Percentiles rank a stretch among this genome's conserved stretches.
phyloP scores from a whole-genome alignment of 1,140 invertebrate genomes.

The Nebria ingens region DNA sequence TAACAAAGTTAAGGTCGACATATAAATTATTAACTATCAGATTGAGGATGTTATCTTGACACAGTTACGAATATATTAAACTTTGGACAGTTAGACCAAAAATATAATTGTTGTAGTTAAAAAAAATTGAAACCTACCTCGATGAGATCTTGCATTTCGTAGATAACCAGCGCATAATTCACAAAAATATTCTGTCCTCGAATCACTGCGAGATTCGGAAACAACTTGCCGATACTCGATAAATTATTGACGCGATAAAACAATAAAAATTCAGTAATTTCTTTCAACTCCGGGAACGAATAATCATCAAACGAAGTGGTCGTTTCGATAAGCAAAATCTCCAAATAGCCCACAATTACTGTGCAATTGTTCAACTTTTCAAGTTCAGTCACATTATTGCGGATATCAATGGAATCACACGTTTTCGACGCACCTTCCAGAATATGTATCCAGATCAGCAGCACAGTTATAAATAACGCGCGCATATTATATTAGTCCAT shows the following conservation, averaged over 20 bases:
- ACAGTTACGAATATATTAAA: too few species aligned
- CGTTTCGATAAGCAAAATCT: constrained; percentile 44
- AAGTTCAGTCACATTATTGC: constrained; percentile 55
- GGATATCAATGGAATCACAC: constrained; percentile 65
- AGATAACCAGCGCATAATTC: background rate
- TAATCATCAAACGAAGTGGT: constrained; percentile 37
- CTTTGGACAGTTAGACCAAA: too few species aligned
- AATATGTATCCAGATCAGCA: constrained; percentile 37
- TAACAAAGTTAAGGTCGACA: too few species aligned
- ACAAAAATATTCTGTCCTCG: background rate
- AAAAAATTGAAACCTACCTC: too few species aligned
- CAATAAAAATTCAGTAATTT: background rate
- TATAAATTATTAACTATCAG: too few species aligned
- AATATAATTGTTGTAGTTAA: too few species aligned
- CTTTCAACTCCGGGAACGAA: constrained; percentile 47
- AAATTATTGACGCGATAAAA: background rate
- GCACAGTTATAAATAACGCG: constrained; percentile 18
- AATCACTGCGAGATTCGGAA: background rate
- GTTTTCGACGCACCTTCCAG: background rate
- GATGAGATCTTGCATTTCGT: constrained; percentile 23
- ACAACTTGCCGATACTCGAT: background rate
- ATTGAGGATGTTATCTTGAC: too few species aligned
- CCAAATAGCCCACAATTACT: constrained; percentile 49
- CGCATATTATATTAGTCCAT: background rate
- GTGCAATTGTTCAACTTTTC: constrained; percentile 43